These are phyloP conservation scores for Epicampocera succincta DNA, from an alignment of 2,888 invertebrate genomes.

Conservation along the genomic window DNA sequence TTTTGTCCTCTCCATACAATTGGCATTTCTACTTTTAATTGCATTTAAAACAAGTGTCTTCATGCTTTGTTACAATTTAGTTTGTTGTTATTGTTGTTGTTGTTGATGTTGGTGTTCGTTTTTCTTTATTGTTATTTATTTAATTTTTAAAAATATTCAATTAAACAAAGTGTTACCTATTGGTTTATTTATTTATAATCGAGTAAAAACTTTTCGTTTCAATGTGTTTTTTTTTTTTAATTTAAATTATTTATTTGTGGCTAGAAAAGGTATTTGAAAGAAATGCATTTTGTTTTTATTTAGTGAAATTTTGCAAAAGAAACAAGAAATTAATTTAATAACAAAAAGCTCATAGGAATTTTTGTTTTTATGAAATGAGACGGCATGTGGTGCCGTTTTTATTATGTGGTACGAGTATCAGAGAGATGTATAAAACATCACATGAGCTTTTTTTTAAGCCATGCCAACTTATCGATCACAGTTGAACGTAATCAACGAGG, in stretches of 20 bases:
- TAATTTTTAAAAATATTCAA: constrained; percentile 60
- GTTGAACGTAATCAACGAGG: no score
- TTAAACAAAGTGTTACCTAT: constrained; percentile 64
- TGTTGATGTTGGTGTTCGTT: constrained; percentile 3
- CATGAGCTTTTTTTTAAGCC: no score
- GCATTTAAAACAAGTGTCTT: constrained; percentile 57
- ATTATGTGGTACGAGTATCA: no score
- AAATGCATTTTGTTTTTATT: no score
- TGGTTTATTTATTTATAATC: constrained; percentile 59
- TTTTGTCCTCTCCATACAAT: constrained; percentile 32
- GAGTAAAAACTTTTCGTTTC: constrained; percentile 20
- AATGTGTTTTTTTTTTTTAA: constrained; percentile 24
- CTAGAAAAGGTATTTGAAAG: constrained; percentile 11
- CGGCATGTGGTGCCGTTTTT: no score
- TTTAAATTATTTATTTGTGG: constrained; percentile 47
- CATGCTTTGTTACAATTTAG: constrained; percentile 18
- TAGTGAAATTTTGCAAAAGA: no score
- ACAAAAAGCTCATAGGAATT: no score
- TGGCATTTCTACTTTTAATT: constrained; percentile 58
- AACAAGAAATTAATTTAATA: no score
- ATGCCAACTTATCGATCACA: no score
- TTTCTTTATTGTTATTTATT: constrained; percentile 36
- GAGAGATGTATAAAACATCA: no score
- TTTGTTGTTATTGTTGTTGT: neutral
- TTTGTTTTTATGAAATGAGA: no score